These are phyloP conservation scores for Epirrhoe alternata DNA, from an alignment of 2,888 invertebrate species.

Conservation along the genomic window DNA sequence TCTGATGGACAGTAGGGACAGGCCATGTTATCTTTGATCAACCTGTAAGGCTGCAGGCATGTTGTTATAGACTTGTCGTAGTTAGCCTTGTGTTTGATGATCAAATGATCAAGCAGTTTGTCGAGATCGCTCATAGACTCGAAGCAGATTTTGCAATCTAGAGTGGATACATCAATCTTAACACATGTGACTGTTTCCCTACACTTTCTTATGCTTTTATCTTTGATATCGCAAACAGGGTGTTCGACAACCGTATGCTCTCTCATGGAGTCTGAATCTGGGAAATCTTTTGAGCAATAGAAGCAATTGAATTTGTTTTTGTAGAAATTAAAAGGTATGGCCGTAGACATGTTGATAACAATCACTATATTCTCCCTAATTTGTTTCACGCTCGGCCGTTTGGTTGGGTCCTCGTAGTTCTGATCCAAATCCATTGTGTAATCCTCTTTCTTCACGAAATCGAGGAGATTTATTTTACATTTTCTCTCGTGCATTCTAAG, in stretches of 20 bases:
- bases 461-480: slow-evolving; percentile 65
- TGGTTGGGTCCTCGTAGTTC: slow-evolving; percentile 59
- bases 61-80: slow-evolving; percentile 76
- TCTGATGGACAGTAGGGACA: slow-evolving; percentile 74
- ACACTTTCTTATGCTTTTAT: slow-evolving; percentile 76
- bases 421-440: slow-evolving; percentile 67
- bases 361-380: slow-evolving; percentile 74
- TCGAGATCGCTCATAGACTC: slow-evolving; percentile 69
- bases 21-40: slow-evolving; percentile 74
- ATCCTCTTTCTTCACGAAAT: slow-evolving; percentile 68
- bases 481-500: slow-evolving; percentile 74
- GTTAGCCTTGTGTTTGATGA: slow-evolving; percentile 69
- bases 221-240: slow-evolving; percentile 70
- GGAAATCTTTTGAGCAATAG: slow-evolving; percentile 77
- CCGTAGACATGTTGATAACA: slow-evolving; percentile 79
- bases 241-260: slow-evolving; percentile 74
- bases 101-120: slow-evolving; percentile 69
- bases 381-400: slow-evolving; percentile 74
- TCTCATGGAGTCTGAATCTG: slow-evolving; percentile 72
- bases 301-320: slow-evolving; percentile 81
- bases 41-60: slow-evolving; percentile 72
- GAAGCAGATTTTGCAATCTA: slow-evolving; percentile 76
- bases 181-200: slow-evolving; percentile 77
- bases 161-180: slow-evolving; percentile 73
- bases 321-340: slow-evolving; percentile 78